phyloP scores from a whole-genome alignment of 2,113 vertebrate genomes.

The Rhinolophus sinicus region DNA sequence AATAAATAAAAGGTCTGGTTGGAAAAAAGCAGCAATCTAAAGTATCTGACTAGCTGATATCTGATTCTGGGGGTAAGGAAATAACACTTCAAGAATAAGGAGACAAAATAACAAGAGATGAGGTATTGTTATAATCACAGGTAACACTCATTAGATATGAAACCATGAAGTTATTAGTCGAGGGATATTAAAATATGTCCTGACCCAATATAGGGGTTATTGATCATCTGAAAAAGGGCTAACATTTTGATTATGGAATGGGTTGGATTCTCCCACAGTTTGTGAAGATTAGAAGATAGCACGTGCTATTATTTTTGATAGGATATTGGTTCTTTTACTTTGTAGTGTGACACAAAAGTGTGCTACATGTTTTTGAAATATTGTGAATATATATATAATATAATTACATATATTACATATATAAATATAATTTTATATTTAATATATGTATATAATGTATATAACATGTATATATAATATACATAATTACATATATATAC shows the following conservation, averaged over 20 bases:
- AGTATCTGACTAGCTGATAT: neutral
- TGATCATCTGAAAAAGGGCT: neutral
- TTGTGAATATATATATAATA: neutral
- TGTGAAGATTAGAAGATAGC: neutral
- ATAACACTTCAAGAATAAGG: neutral
- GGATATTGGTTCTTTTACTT: neutral
- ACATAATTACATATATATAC: too few relatives aligned
- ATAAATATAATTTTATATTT: neutral
- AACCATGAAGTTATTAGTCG: neutral
- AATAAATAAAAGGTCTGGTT: conserved; percentile 6
- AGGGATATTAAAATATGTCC: neutral
- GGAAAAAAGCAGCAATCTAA: neutral
- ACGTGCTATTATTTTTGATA: neutral
- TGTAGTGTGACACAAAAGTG: neutral
- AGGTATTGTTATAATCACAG: neutral
- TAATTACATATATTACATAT: too few relatives aligned
- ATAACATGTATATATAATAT: too few relatives aligned
- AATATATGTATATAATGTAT: neutral
- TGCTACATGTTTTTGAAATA: neutral
- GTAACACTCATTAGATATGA: neutral
- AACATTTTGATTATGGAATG: neutral
- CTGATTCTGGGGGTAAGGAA: neutral
- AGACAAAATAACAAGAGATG: neutral
- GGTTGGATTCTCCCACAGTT: neutral
- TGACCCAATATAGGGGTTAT: neutral